Conservation (phyloP, 2,113 vertebrate species). For the Melozone crissalis region DNA sequence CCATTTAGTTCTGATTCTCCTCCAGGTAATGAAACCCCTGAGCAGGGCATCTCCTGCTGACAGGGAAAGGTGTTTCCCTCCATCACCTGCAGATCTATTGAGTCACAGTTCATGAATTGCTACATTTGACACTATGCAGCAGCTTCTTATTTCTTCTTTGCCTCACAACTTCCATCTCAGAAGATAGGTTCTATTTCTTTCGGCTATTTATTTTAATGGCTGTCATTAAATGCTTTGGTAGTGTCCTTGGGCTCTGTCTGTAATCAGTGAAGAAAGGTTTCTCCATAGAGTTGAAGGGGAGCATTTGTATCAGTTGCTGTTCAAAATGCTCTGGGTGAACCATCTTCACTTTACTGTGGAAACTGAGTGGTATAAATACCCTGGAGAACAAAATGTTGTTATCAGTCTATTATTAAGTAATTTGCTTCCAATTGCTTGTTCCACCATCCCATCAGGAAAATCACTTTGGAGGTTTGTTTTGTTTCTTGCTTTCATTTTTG, state of each 20-base stretch:
- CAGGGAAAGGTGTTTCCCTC: background rate
- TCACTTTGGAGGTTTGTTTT: background rate
- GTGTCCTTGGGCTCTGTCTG: background rate
- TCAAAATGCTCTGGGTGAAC: background rate
- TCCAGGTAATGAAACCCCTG: background rate
- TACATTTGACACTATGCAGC: background rate
- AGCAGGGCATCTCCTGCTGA: background rate
- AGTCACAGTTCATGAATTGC: background rate
- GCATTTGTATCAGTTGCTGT: background rate
- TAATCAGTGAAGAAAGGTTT: background rate
- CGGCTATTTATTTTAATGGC: background rate
- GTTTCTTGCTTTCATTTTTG: background rate
- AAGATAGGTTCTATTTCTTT: background rate
- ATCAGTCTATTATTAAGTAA: background rate
- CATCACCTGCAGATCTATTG: background rate
- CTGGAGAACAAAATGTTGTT: background rate
- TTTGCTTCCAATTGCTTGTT: background rate
- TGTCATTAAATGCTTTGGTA: background rate
- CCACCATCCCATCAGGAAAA: background rate
- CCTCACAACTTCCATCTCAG: background rate
- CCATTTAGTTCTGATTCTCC: background rate
- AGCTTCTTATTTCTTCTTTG: background rate
- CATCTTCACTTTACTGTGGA: background rate
- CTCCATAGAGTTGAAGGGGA: background rate
- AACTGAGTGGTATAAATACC: background rate